These are phyloP conservation scores for Plebejus melissa DNA, from an alignment of 2,888 invertebrate genomes.

Conservation along the genomic window DNA sequence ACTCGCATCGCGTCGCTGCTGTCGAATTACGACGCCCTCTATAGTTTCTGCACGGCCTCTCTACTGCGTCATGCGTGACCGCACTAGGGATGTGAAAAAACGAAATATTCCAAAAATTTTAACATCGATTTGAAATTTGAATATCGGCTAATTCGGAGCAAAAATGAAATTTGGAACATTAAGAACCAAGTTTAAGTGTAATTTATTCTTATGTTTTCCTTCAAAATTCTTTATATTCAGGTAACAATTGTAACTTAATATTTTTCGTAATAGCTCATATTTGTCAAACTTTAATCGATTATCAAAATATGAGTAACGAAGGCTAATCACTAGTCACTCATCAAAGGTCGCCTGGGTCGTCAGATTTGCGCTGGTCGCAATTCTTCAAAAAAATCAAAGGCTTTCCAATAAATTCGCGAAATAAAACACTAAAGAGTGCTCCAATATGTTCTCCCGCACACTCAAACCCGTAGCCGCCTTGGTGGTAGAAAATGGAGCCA, in stretches of 20 bases:
- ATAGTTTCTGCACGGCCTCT: too few species aligned
- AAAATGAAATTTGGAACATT: not conserved
- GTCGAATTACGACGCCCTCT: too few species aligned
- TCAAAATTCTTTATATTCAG: not conserved
- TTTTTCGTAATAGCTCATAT: not conserved
- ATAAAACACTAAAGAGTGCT: slow-evolving; percentile 32
- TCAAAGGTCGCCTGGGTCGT: slow-evolving; percentile 46
- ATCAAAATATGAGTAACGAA: not conserved
- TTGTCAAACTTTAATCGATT: slow-evolving; percentile 23
- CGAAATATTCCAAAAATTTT: not conserved
- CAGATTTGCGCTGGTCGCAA: slow-evolving; percentile 32
- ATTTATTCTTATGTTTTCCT: not conserved
- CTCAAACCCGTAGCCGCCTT: slow-evolving; percentile 75
- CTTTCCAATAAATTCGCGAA: slow-evolving; percentile 14
- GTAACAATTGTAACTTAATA: not conserved
- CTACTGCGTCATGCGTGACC: not conserved
- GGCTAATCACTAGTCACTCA: slow-evolving; percentile 44
- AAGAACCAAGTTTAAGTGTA: not conserved
- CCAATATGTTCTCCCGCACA: slow-evolving; percentile 81
- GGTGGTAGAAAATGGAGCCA: slow-evolving; percentile 75
- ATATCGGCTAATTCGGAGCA: not conserved
- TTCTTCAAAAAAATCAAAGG: slow-evolving; percentile 18
- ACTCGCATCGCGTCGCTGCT: too few species aligned
- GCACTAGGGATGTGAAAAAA: not conserved
- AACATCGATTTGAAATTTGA: not conserved